Percentiles rank a stretch among this genome's conserved stretches.
Evolutionary conservation across 2,797 vertebrate species (phyloP).

Genomic region (Coreius guichenoti): DNA sequence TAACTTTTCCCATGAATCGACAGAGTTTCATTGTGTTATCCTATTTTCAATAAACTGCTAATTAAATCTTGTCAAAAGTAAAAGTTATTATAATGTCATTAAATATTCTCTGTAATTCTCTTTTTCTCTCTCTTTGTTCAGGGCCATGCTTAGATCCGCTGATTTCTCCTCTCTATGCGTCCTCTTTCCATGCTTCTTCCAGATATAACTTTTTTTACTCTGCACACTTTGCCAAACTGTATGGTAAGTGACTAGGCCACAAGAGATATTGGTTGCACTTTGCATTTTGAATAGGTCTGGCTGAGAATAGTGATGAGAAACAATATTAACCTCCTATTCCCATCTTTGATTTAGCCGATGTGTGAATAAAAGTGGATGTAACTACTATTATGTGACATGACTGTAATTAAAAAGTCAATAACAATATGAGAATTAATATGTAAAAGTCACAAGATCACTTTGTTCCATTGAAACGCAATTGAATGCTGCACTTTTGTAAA

Average conservation of each 20-base stretch:
- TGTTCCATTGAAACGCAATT: neutral
- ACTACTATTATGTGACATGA: neutral
- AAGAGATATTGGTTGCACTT: neutral
- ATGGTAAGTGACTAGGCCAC: slow-evolving; percentile 83
- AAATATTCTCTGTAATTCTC: neutral
- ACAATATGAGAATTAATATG: neutral
- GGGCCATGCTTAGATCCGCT: slow-evolving; percentile 84
- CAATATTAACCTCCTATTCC: neutral
- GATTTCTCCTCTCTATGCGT: slow-evolving; percentile 88
- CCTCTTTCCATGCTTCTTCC: slow-evolving; percentile 92
- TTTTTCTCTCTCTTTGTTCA: slow-evolving; percentile 18
- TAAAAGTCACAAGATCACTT: neutral
- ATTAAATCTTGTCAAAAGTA: neutral
- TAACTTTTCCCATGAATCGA: neutral
- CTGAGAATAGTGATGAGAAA: neutral
- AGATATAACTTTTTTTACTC: slow-evolving; percentile 92
- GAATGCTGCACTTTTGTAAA: neutral
- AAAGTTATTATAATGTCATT: neutral
- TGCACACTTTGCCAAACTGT: slow-evolving; percentile 89
- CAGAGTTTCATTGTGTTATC: neutral
- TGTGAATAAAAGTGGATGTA: neutral
- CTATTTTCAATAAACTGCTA: neutral
- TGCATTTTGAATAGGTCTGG: neutral
- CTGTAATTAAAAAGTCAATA: neutral
- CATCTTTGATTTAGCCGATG: neutral